Percentiles rank a stretch among this genome's conserved stretches.
Conservation (phyloP, 2,888 invertebrate genomes). For the Coelinius sp. region DNA sequence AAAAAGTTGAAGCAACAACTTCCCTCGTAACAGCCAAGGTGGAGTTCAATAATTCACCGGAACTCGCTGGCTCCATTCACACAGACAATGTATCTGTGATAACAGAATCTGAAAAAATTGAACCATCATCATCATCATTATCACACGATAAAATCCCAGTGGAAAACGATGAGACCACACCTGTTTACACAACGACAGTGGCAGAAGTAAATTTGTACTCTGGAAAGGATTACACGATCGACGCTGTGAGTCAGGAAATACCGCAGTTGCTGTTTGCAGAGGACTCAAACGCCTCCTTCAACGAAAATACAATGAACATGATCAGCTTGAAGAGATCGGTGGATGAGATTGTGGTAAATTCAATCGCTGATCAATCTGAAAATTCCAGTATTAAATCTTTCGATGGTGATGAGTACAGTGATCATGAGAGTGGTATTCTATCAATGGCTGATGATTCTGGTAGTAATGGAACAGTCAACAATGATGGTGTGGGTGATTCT, state of each 20-base stretch:
- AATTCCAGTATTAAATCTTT: constrained; percentile 15
- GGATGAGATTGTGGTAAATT: background rate
- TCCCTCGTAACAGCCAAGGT: background rate
- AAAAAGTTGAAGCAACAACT: background rate
- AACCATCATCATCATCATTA: constrained; percentile 21
- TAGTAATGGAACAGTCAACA: constrained; percentile 10
- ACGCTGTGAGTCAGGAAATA: constrained; percentile 48
- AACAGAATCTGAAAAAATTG: background rate
- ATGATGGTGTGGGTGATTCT: background rate
- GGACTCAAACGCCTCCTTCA: constrained; percentile 41
- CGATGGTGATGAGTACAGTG: constrained; percentile 11
- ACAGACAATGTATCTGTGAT: constrained; percentile 24
- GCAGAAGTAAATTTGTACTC: constrained; percentile 44
- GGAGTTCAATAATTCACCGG: background rate
- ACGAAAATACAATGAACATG: background rate
- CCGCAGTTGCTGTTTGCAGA: constrained; percentile 50
- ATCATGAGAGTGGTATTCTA: constrained; percentile 15
- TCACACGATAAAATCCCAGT: constrained; percentile 3
- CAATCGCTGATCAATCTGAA: background rate
- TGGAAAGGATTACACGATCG: constrained; percentile 47
- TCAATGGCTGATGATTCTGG: constrained; percentile 17
- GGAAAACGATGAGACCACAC: constrained; percentile 18
- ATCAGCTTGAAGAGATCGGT: constrained; percentile 1
- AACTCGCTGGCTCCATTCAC: background rate
- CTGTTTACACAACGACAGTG: constrained; percentile 36